Conservation (phyloP, 2,797 vertebrate genomes). For the Uromys caudimaculatus region DNA sequence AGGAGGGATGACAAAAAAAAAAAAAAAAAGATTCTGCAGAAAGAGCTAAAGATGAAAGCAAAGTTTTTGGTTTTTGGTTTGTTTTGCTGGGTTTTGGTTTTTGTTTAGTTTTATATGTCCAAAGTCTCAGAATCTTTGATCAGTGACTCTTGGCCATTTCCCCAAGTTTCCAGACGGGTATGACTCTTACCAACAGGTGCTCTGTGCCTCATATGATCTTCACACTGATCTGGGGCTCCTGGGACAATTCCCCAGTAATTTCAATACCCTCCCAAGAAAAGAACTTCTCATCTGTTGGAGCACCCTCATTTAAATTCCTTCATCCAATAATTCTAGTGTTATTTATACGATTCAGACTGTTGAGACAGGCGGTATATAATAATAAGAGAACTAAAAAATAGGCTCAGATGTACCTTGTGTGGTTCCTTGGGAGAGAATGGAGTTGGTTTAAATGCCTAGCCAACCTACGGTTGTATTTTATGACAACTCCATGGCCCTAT, state of each 20-base stretch:
- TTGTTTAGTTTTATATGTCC: neutral
- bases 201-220: neutral
- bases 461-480: neutral
- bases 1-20: neutral
- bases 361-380: neutral
- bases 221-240: neutral
- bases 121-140: neutral
- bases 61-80: neutral
- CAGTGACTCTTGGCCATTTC: neutral
- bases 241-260: neutral
- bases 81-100: neutral
- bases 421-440: neutral
- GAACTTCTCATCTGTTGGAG: neutral
- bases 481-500: neutral
- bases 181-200: neutral
- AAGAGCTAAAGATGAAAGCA: neutral
- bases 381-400: neutral
- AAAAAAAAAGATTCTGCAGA: neutral
- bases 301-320: constrained; percentile 29
- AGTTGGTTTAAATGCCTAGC: constrained; percentile 7
- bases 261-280: neutral
- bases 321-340: constrained; percentile 3
- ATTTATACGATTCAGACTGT: neutral
- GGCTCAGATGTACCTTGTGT: neutral
- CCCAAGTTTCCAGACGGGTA: neutral